Conservation (phyloP, 2,797 vertebrate species). For the Decapterus maruadsi region DNA sequence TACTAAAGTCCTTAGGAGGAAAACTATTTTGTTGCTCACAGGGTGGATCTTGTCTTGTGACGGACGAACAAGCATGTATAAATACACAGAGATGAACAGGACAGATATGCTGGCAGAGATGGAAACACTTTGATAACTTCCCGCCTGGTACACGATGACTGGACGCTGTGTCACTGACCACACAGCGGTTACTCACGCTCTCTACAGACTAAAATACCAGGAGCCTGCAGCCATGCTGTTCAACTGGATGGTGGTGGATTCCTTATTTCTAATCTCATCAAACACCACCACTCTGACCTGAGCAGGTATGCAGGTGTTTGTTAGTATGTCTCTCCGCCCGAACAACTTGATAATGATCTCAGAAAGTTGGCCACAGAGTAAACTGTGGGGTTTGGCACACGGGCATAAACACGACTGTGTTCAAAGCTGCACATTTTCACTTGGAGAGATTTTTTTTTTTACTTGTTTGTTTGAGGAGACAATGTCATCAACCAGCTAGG, state of each 20-base stretch:
- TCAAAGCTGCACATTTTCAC: background rate
- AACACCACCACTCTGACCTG: slow-evolving; percentile 22
- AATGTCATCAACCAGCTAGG: background rate
- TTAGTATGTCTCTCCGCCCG: slow-evolving; percentile 38
- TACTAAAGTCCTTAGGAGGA: too few relatives aligned
- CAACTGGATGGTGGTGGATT: slow-evolving; percentile 18
- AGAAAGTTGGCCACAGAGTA: slow-evolving; percentile 32
- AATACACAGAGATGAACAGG: slow-evolving; percentile 45
- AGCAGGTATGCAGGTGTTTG: slow-evolving; percentile 25
- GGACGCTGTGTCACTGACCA: slow-evolving; percentile 53
- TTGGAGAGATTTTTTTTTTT: background rate
- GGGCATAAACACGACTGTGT: background rate
- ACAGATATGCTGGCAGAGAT: slow-evolving; percentile 29
- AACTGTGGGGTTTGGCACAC: slow-evolving; percentile 9
- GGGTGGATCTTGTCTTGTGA: slow-evolving; percentile 4
- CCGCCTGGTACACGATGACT: slow-evolving; percentile 63
- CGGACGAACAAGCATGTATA: slow-evolving; percentile 28
- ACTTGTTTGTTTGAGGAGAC: background rate
- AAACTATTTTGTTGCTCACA: background rate
- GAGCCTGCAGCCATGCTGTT: slow-evolving; percentile 11
- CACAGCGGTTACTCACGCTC: slow-evolving; percentile 49
- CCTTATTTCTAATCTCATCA: slow-evolving; percentile 41
- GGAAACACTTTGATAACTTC: slow-evolving; percentile 21
- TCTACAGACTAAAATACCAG: slow-evolving; percentile 46
- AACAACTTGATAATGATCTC: slow-evolving; percentile 47